Evolutionary conservation across 2,888 invertebrate species (phyloP), one percentile per base, ranked within the genome.

Genomic region (Argyresthia albistria): DNA sequence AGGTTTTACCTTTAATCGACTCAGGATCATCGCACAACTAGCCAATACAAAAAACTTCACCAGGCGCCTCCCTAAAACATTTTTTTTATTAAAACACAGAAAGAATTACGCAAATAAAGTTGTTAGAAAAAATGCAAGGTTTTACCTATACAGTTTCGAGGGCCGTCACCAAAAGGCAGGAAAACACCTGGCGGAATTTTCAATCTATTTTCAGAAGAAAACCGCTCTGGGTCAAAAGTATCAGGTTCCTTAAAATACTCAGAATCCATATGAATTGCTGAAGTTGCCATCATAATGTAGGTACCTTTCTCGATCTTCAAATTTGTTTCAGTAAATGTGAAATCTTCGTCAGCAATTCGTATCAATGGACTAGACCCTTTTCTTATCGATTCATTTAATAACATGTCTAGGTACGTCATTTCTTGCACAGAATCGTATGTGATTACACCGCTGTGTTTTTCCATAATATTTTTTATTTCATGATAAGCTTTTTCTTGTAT

Each of bases 361-460:
- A 60, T 54, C 39, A 75, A 57, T 0, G 66, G 60, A 7, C 70
- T 69, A n/a, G n/a, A n/a, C 42, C 51, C 73, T 47, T 70, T 70
- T 10, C 81, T 63, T 71, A 80, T 67, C 11, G 71, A 74, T 47
- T 80, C 81, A 52, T 63, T 66, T 15, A 80, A 65, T 12, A 66
- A 60, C 73, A 73, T 74, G n/a, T 77, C 69, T 35, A 80, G 58
- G 55, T 80, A 62, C n/a, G n/a, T n/a, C n/a, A n/a, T n/a, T n/a
- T n/a, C n/a, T n/a, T n/a, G n/a, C n/a, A n/a, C n/a, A n/a, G n/a
- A n/a, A n/a, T n/a, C n/a, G n/a, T n/a, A n/a, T n/a, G n/a, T n/a
- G n/a, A n/a, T n/a, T n/a, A n/a, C 64, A 12, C 43, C 4, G 12
- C 70, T 66, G 14, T 68, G 55, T 55, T 79, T 59, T 16, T 59